Evolutionary conservation across 2,113 vertebrate species (phyloP).

Genomic region (Pteronura brasiliensis): DNA sequence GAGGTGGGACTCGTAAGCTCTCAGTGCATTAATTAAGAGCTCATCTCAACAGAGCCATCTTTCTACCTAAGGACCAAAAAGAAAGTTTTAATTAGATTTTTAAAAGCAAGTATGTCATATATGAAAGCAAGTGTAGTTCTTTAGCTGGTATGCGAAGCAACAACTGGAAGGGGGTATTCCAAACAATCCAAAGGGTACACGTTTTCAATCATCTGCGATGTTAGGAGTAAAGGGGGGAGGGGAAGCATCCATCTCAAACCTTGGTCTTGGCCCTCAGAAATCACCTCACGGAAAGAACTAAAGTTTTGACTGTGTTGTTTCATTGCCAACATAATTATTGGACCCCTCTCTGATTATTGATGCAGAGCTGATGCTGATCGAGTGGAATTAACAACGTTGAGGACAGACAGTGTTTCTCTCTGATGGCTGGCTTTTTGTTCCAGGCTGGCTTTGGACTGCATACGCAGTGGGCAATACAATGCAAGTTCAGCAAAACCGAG

Average conservation of each 20-base stretch:
- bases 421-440: constrained; percentile 51
- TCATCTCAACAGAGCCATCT: constrained; percentile 85
- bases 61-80: constrained; percentile 87
- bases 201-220: constrained; percentile 39
- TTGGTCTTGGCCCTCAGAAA: not conserved
- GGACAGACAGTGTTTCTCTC: constrained; percentile 27
- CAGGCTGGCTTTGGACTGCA: constrained; percentile 3
- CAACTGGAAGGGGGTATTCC: constrained; percentile 54
- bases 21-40: constrained; percentile 88
- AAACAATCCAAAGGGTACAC: constrained; percentile 47
- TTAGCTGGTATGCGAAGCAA: constrained; percentile 64
- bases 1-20: constrained; percentile 85
- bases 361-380: constrained; percentile 41
- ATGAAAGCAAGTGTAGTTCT: constrained; percentile 77
- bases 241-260: not conserved
- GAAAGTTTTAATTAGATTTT: constrained; percentile 83
- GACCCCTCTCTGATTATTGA: constrained; percentile 39
- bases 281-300: not conserved
- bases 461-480: constrained; percentile 44
- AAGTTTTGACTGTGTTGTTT: constrained; percentile 23
- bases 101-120: constrained; percentile 81
- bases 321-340: not conserved
- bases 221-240: not conserved
- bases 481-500: constrained; percentile 62
- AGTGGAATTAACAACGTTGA: not conserved